phyloP scores from a whole-genome alignment of 2,113 vertebrate genomes.

The Nannobrachium achirus region DNA sequence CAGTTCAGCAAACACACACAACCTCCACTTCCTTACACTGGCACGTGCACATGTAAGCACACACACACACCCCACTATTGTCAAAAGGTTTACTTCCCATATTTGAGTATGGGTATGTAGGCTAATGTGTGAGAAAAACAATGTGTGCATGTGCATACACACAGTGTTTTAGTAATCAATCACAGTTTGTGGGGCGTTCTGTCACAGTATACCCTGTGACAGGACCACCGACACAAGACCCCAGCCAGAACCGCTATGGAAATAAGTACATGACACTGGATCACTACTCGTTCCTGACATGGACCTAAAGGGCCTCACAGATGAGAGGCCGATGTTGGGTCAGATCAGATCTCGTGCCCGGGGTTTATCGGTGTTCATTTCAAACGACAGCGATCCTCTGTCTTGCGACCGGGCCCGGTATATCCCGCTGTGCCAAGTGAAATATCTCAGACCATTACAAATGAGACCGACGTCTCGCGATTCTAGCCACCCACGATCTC shows the following conservation, averaged over 20 bases:
- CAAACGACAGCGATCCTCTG: too few relatives aligned
- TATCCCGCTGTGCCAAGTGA: too few relatives aligned
- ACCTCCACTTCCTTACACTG: conserved; percentile 22
- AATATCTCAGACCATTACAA: too few relatives aligned
- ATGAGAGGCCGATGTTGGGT: too few relatives aligned
- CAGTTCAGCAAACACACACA: conserved; percentile 18
- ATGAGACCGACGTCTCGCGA: too few relatives aligned
- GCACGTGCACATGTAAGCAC: background rate
- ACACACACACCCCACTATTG: background rate
- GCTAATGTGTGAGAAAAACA: background rate
- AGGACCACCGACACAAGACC: background rate
- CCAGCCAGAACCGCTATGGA: background rate
- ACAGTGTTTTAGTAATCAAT: background rate
- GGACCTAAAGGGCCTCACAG: too few relatives aligned
- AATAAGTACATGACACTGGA: background rate
- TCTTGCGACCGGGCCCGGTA: too few relatives aligned
- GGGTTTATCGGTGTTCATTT: too few relatives aligned
- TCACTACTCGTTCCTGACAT: too few relatives aligned
- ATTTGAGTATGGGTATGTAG: background rate
- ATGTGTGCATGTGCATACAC: background rate
- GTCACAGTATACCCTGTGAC: background rate
- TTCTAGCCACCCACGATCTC: too few relatives aligned
- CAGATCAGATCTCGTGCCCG: too few relatives aligned
- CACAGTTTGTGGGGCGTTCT: background rate
- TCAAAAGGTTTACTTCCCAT: too few relatives aligned